These are phyloP conservation scores for Trissolcus brochymenae DNA, from an alignment of 2,888 invertebrate species.

Conservation along the genomic window DNA sequence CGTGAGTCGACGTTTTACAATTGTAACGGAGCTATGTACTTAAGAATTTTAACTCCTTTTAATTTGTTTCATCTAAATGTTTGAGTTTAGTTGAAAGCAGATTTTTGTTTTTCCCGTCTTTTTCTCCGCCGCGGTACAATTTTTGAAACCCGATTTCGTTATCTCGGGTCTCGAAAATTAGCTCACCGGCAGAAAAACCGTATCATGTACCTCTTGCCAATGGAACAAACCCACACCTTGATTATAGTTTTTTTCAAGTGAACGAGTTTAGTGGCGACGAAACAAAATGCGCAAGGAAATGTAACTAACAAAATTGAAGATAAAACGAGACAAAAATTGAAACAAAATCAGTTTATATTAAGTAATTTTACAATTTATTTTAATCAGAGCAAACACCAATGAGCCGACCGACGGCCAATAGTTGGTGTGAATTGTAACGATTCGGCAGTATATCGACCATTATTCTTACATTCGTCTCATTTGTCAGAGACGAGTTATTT, in stretches of 20 bases:
- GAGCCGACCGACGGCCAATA: conserved; percentile 32
- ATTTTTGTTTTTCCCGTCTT: conserved; percentile 61
- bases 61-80: conserved; percentile 76
- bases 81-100: conserved; percentile 75
- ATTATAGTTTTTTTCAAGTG: conserved; percentile 22
- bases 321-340: background rate
- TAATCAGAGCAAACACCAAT: conserved; percentile 49
- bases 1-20: conserved; percentile 11
- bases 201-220: conserved; percentile 69
- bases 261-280: background rate
- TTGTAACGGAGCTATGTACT: conserved; percentile 51
- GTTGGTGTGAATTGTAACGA: conserved; percentile 47
- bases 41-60: conserved; percentile 68
- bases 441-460: conserved; percentile 47
- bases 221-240: conserved; percentile 52
- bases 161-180: conserved; percentile 66
- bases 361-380: conserved; percentile 53
- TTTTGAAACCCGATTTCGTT: conserved; percentile 66
- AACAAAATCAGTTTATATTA: conserved; percentile 21
- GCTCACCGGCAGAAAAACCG: conserved; percentile 56
- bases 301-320: conserved; percentile 18
- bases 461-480: conserved; percentile 46
- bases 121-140: conserved; percentile 59
- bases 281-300: conserved; percentile 7
- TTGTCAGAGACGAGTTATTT: conserved; percentile 59